Evolutionary conservation across 2,113 vertebrate species (phyloP).

Genomic region (Urocitellus parryii): DNA sequence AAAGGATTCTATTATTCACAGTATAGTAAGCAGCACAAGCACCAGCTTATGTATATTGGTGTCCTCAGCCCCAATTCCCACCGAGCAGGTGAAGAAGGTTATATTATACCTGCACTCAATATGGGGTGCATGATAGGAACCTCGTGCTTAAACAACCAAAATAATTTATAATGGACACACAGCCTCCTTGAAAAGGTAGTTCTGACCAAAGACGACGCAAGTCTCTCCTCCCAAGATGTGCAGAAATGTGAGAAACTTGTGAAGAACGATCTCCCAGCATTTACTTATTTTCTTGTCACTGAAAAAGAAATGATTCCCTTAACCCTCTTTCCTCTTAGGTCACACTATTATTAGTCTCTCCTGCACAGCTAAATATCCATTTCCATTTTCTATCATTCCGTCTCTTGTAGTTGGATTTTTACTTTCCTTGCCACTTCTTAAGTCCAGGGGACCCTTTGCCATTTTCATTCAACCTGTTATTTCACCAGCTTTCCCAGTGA

Average conservation of each 20-base stretch:
- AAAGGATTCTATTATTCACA: not conserved
- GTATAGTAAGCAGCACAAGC: not conserved
- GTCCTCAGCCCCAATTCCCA: not conserved
- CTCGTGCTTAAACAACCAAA: not conserved
- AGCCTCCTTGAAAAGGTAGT: not conserved
- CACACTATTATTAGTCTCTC: too few species aligned
- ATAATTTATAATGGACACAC: not conserved
- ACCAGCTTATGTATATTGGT: not conserved
- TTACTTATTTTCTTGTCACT: not conserved
- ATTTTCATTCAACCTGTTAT: not conserved
- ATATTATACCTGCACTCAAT: not conserved
- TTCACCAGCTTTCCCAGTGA: not conserved
- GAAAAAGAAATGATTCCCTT: not conserved
- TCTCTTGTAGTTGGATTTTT: not conserved
- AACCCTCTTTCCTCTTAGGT: not conserved
- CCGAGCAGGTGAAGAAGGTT: not conserved
- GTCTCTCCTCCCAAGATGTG: not conserved
- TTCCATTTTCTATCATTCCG: not conserved
- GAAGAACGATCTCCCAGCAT: not conserved
- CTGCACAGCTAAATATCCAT: not conserved
- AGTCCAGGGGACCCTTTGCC: not conserved
- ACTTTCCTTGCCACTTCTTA: not conserved
- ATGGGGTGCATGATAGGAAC: not conserved
- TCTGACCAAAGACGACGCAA: not conserved
- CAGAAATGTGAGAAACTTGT: not conserved